These are phyloP conservation scores for Platyscapa corneri DNA, from an alignment of 1,140 invertebrate genomes.

Conservation along the genomic window DNA sequence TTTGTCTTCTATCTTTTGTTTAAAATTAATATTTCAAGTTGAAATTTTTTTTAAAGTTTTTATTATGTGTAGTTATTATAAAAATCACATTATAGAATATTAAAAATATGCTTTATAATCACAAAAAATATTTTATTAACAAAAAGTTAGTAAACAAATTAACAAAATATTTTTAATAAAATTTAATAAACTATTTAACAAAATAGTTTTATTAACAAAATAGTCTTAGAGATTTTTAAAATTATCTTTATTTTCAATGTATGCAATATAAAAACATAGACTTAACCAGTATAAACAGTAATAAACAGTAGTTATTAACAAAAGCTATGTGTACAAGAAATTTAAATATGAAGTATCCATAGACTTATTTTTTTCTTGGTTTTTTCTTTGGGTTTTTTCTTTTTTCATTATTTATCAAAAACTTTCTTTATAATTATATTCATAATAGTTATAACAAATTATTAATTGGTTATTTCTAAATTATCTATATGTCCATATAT, in stretches of 20 bases:
- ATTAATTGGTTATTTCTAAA: conserved; percentile 13
- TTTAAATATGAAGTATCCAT: background rate
- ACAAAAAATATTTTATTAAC: too few species aligned
- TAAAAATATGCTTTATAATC: background rate
- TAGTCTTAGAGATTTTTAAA: background rate
- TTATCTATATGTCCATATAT: background rate
- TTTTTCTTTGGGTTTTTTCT: too few species aligned
- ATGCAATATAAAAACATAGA: background rate
- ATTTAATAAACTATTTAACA: too few species aligned
- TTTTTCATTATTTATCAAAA: background rate
- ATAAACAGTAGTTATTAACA: background rate
- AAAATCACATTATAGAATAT: background rate
- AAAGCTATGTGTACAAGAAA: background rate
- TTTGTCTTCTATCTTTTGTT: background rate
- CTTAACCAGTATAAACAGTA: background rate
- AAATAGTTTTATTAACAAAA: too few species aligned
- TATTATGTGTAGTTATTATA: background rate
- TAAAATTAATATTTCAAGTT: background rate
- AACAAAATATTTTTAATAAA: too few species aligned
- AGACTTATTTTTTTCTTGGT: background rate
- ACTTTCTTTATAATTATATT: too few species aligned
- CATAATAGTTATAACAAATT: background rate
- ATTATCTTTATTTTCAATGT: conserved; percentile 22
- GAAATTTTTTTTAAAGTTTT: background rate
- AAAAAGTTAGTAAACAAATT: too few species aligned